Evolutionary conservation across 1,140 invertebrate genomes (phyloP).

Genomic region (Lamellibrachia luymesi): DNA sequence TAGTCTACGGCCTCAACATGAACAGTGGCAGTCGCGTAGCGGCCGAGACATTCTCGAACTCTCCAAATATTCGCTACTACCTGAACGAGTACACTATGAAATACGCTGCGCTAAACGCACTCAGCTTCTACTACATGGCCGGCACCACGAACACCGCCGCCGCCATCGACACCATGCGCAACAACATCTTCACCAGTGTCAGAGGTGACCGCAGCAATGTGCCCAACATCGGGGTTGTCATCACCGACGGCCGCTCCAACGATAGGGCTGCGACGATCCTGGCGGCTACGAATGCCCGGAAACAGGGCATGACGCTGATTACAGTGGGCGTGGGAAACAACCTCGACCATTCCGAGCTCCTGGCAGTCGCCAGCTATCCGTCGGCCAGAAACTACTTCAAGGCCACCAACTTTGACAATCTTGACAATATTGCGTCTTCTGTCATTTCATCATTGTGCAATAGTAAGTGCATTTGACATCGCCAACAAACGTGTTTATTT

Average conservation of each 20-base stretch:
- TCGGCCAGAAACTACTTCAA: not conserved
- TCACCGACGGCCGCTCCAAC: constrained; percentile 50
- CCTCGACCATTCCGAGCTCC: not conserved
- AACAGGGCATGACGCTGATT: constrained; percentile 11
- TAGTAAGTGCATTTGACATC: constrained; percentile 12
- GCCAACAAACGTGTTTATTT: not conserved
- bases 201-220: constrained; percentile 40
- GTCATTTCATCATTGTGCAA: not conserved
- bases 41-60: constrained; percentile 40
- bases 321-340: not conserved
- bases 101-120: constrained; percentile 31
- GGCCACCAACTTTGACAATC: not conserved
- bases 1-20: constrained; percentile 18
- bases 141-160: constrained; percentile 27
- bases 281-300: not conserved
- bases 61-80: constrained; percentile 42
- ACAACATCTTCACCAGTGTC: constrained; percentile 22
- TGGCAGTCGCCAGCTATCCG: constrained; percentile 18
- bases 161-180: not conserved
- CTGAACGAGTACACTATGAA: constrained; percentile 43
- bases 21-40: constrained; percentile 32
- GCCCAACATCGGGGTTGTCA: constrained; percentile 42
- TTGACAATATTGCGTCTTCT: not conserved
- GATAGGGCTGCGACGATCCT: constrained; percentile 13
- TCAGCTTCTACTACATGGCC: constrained; percentile 39